Conservation (phyloP, 2,888 invertebrate species). For the Eledone cirrhosa region DNA sequence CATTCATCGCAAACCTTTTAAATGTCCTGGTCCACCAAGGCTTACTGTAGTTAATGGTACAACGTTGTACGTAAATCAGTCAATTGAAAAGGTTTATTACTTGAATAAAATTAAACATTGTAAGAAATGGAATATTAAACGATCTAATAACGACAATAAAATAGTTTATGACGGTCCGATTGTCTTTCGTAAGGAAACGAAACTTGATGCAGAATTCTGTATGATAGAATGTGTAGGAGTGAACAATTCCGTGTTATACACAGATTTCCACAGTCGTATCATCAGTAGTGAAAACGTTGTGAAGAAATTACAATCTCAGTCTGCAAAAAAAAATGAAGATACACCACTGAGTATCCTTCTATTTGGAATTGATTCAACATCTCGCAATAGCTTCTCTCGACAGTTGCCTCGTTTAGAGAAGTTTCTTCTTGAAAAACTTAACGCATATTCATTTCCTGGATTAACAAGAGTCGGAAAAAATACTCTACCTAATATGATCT, state of each 20-base stretch:
- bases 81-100: neutral
- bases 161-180: neutral
- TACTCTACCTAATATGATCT: conserved; percentile 4
- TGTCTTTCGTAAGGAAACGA: neutral
- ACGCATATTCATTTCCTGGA: neutral
- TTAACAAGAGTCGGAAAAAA: neutral
- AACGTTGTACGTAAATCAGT: neutral
- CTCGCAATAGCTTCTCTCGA: neutral
- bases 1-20: neutral
- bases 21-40: neutral
- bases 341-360: neutral
- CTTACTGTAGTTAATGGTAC: neutral
- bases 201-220: neutral
- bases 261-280: neutral
- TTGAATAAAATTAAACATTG: neutral
- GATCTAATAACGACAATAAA: neutral
- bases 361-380: neutral
- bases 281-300: neutral
- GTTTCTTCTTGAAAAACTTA: neutral
- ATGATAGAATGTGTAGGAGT: neutral
- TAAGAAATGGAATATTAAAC: neutral
- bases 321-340: too few species aligned
- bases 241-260: neutral
- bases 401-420: neutral
- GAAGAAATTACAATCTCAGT: neutral